phyloP scores from a whole-genome alignment of 2,113 vertebrate species.

The Forbesichthys agassizii region DNA sequence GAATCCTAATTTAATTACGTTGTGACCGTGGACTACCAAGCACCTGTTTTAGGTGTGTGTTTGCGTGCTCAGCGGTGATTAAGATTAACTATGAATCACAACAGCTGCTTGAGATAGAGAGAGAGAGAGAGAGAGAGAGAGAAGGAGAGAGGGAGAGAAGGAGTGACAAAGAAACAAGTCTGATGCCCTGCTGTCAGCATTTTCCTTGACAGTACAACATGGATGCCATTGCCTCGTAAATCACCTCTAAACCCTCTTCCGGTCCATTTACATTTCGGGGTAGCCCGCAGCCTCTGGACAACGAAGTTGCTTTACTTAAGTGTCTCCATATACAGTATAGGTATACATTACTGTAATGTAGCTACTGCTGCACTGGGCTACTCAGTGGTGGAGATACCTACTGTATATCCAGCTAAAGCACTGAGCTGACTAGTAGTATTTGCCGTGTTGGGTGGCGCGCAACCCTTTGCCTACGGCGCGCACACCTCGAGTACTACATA shows the following conservation, averaged over 20 bases:
- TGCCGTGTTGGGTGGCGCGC: no score
- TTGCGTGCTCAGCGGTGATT: conserved; percentile 48
- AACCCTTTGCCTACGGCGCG: no score
- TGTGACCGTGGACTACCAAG: conserved; percentile 1
- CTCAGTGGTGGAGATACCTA: conserved; percentile 35
- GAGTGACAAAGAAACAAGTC: conserved; percentile 35
- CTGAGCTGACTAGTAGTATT: not conserved
- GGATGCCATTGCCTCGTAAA: conserved; percentile 67
- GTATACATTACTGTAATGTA: conserved; percentile 68
- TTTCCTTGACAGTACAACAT: conserved; percentile 60
- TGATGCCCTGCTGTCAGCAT: conserved; percentile 60
- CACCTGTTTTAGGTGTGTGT: not conserved
- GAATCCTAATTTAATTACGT: conserved; percentile 29
- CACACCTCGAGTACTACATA: no score
- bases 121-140: not conserved
- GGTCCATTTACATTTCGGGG: conserved; percentile 68
- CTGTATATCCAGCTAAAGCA: conserved; percentile 3
- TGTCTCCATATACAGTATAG: conserved; percentile 60
- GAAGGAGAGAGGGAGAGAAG: conserved; percentile 3
- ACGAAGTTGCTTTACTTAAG: conserved; percentile 67
- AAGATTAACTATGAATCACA: conserved; percentile 62
- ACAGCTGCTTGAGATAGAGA: conserved; percentile 34
- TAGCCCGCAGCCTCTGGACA: conserved; percentile 55
- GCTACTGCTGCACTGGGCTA: conserved; percentile 23
- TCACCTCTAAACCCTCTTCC: conserved; percentile 55